Evolutionary conservation across 2,113 vertebrate species (phyloP).

Genomic region (Lepisosteus oculatus): DNA sequence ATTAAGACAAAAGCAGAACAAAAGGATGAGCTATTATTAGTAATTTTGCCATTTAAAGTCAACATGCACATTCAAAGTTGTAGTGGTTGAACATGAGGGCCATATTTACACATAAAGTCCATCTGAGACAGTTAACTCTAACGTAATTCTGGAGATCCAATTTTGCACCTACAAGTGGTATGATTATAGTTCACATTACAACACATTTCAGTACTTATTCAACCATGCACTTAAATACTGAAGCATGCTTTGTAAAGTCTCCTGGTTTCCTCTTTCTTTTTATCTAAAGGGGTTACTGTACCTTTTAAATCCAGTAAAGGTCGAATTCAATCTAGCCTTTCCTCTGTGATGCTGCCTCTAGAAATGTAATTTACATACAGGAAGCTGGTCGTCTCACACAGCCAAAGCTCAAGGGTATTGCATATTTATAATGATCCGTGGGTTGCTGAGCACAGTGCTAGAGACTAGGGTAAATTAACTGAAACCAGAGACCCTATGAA

Average conservation of each 20-base stretch:
- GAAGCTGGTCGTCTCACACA: not conserved
- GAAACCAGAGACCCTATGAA: not conserved
- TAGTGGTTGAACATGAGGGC: too few species aligned
- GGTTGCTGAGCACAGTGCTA: conserved; percentile 17
- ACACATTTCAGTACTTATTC: not conserved
- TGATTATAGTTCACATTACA: not conserved
- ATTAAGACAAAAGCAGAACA: too few species aligned
- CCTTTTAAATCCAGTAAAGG: conserved; percentile 4
- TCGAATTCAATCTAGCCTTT: conserved; percentile 12
- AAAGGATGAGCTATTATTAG: too few species aligned
- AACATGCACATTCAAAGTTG: too few species aligned
- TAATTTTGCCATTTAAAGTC: too few species aligned
- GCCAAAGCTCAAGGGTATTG: conserved; percentile 19
- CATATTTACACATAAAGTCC: not conserved
- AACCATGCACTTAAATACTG: not conserved
- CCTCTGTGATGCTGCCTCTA: conserved; percentile 7
- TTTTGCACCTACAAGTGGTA: not conserved
- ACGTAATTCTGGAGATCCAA: not conserved
- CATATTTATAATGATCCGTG: conserved; percentile 23
- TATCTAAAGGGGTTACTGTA: not conserved
- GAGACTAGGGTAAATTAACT: conserved; percentile 5
- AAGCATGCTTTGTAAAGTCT: not conserved
- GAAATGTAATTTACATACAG: conserved; percentile 9
- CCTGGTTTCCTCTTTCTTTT: not conserved
- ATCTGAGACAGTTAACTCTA: not conserved